phyloP scores from a whole-genome alignment of 2,888 invertebrate genomes.

The Caprella mutica region DNA sequence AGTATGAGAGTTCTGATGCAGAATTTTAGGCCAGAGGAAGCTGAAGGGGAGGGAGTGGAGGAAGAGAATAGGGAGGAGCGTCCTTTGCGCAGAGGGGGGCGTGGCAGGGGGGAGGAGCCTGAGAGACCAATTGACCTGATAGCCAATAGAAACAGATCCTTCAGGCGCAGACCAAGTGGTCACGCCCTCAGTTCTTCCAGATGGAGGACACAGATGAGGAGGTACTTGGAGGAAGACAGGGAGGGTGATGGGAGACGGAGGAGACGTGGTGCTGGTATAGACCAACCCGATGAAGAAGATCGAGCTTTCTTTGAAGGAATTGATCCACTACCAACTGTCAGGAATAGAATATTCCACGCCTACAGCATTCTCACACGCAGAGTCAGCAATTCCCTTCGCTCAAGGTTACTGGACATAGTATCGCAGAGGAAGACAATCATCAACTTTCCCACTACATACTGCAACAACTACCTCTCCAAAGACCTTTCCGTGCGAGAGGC shows the following conservation, averaged over 20 bases:
- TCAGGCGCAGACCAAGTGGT: background rate
- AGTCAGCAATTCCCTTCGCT: too few species aligned
- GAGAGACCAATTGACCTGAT: constrained; percentile 24
- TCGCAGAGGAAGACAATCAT: constrained; percentile 20
- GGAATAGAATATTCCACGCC: too few species aligned
- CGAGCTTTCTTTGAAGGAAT: too few species aligned
- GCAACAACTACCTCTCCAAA: background rate
- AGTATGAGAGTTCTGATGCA: too few species aligned
- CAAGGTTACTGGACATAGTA: constrained; percentile 38
- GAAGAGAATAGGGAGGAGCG: background rate
- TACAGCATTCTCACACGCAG: too few species aligned
- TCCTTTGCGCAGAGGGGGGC: background rate
- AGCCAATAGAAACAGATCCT: constrained; percentile 20
- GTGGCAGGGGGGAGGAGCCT: constrained; percentile 5
- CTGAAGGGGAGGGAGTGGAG: background rate
- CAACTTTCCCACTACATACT: constrained; percentile 53
- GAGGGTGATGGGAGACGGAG: too few species aligned
- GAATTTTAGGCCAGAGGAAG: background rate
- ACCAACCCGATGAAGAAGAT: too few species aligned
- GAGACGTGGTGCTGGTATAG: too few species aligned
- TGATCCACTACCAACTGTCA: too few species aligned
- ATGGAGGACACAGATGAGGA: too few species aligned
- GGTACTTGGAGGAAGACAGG: too few species aligned
- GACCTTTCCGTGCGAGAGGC: background rate
- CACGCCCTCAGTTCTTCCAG: background rate